A percentile compares a stretch with the other conserved stretches of the same genome.
These are phyloP conservation scores for Stegophylla sp. DNA, from an alignment of 2,888 invertebrate genomes.

Conservation along the genomic window DNA sequence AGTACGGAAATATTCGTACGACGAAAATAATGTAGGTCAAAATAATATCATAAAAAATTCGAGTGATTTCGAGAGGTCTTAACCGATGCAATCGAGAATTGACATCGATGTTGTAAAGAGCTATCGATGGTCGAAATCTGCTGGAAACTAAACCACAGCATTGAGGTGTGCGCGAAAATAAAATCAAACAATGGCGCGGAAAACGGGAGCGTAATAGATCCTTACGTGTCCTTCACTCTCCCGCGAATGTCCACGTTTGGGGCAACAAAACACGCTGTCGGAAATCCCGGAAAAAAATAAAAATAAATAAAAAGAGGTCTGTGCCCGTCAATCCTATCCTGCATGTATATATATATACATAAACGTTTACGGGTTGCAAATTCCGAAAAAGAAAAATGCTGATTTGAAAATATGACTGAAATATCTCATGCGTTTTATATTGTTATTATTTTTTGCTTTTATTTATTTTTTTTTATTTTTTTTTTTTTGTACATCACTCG, in stretches of 20 bases:
- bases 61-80: not conserved
- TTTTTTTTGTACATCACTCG: not conserved
- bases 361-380: not conserved
- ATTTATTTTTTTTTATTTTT: not conserved
- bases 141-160: not conserved
- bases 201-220: not conserved
- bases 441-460: not conserved
- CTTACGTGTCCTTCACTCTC: conserved; percentile 5
- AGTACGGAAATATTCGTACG: too few relatives aligned
- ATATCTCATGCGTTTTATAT: not conserved
- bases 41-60: not conserved
- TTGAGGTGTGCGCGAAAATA: not conserved
- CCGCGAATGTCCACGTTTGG: not conserved
- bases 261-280: not conserved
- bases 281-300: not conserved
- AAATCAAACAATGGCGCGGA: conserved; percentile 10
- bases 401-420: not conserved
- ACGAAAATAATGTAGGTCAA: not conserved
- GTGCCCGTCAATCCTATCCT: conserved; percentile 1
- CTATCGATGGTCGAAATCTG: conserved; percentile 7
- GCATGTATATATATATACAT: too few relatives aligned
- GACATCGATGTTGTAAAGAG: not conserved
- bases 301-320: not conserved
- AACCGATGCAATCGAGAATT: not conserved
- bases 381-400: not conserved